Percentiles rank a stretch among this genome's conserved stretches.
phyloP scores from a whole-genome alignment of 2,888 invertebrate species.

The Torymus aiolomorphi region DNA sequence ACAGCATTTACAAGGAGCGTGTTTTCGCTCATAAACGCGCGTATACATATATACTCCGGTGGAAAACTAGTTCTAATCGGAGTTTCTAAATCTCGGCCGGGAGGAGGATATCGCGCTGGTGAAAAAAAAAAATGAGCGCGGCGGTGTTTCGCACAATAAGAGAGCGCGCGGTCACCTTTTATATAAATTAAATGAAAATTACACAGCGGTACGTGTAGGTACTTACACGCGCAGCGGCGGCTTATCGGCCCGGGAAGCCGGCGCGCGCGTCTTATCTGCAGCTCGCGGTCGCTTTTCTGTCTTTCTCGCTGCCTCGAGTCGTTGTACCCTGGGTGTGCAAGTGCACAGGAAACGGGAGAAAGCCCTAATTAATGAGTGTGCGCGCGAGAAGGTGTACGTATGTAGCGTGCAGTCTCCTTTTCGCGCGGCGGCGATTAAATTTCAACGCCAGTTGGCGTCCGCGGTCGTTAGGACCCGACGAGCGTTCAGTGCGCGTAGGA shows the following conservation, averaged over 20 bases:
- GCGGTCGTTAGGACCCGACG: slow-evolving; percentile 30
- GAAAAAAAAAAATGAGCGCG: not conserved
- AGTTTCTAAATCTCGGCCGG: slow-evolving; percentile 36
- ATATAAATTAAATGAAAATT: slow-evolving; percentile 33
- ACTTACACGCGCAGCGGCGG: not conserved
- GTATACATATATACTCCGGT: not conserved
- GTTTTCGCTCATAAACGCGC: not conserved
- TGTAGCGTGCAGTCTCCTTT: slow-evolving; percentile 16
- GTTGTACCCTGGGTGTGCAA: too few species aligned
- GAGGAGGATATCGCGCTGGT: slow-evolving; percentile 13
- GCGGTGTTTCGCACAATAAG: not conserved
- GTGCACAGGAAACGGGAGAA: slow-evolving; percentile 46
- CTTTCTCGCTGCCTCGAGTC: not conserved
- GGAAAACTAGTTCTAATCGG: slow-evolving; percentile 40
- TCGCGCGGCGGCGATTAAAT: slow-evolving; percentile 33
- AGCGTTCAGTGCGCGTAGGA: not conserved
- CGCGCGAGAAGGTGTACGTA: not conserved
- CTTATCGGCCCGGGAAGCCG: slow-evolving; percentile 27
- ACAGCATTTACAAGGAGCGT: slow-evolving; percentile 16
- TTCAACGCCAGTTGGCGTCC: slow-evolving; percentile 46
- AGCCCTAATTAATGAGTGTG: slow-evolving; percentile 43
- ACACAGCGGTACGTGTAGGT: not conserved
- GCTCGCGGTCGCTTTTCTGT: slow-evolving; percentile 12
- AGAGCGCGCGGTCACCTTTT: not conserved
- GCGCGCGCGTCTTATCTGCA: slow-evolving; percentile 2